Percentiles rank a stretch among this genome's conserved stretches.
Evolutionary conservation across 2,888 invertebrate genomes (phyloP).

Genomic region (Acanthosepion pharaonis): DNA sequence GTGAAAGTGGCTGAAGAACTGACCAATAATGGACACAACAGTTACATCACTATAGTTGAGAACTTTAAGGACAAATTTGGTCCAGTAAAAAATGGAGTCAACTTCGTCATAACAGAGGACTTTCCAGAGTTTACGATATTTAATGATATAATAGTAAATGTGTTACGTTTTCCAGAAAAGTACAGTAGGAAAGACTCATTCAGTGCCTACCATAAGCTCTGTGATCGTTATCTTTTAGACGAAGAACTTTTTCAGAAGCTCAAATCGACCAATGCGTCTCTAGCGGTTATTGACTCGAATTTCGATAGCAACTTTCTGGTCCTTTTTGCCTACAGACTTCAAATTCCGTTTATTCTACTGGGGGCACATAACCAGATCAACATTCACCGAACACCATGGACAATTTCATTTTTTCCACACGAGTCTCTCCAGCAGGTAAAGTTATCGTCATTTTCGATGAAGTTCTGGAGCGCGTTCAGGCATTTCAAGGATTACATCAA

Average conservation of each 20-base stretch:
- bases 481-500: too few relatives aligned
- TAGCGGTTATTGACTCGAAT: background rate
- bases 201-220: background rate
- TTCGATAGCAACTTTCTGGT: background rate
- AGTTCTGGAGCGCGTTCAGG: too few relatives aligned
- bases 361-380: background rate
- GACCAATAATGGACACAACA: background rate
- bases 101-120: background rate
- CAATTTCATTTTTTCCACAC: background rate
- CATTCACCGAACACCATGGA: background rate
- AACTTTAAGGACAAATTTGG: background rate
- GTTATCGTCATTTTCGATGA: too few relatives aligned
- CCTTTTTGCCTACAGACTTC: background rate
- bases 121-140: background rate
- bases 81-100: background rate
- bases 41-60: background rate
- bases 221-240: background rate
- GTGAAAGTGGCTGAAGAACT: background rate
- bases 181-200: background rate
- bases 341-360: background rate
- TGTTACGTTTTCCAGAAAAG: background rate
- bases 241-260: background rate
- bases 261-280: background rate
- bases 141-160: background rate
- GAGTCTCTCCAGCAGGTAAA: background rate